These are phyloP conservation scores for Amphimedon queenslandica DNA, from an alignment of 37 sponge, comb jelly and placozoan genomes.

Conservation along the genomic window DNA sequence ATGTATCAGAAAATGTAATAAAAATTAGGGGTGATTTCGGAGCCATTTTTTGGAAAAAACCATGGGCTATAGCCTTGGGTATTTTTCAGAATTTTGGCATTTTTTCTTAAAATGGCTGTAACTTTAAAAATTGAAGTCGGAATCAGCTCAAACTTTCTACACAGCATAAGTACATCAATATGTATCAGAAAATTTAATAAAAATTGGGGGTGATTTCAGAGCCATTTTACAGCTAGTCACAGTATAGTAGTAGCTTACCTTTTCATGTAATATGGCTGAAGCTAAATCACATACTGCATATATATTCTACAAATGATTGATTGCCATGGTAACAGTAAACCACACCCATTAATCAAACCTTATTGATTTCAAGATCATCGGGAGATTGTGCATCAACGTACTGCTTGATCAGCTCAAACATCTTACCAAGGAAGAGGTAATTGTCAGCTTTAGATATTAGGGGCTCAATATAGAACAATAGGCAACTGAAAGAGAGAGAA, in stretches of 20 bases:
- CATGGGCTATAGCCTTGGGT: too few species aligned
- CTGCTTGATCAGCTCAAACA: constrained; percentile 74
- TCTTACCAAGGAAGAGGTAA: constrained; percentile 62
- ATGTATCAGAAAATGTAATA: too few species aligned
- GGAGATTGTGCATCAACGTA: constrained; percentile 80
- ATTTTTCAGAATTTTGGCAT: too few species aligned
- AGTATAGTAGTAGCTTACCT: constrained; percentile 20
- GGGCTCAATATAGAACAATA: constrained; percentile 88
- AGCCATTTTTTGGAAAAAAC: too few species aligned
- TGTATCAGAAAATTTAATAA: too few species aligned
- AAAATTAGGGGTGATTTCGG: too few species aligned
- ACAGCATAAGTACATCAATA: too few species aligned
- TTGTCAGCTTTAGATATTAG: constrained; percentile 60
- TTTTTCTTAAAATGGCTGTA: too few species aligned
- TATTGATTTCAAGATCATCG: constrained; percentile 51
- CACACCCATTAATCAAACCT: too few species aligned
- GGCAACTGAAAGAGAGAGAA: constrained; percentile 33
- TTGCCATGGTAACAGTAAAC: neutral
- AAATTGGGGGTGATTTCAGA: too few species aligned
- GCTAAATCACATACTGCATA: constrained; percentile 77
- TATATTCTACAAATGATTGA: constrained; percentile 26
- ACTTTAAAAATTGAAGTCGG: too few species aligned
- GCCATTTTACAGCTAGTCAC: neutral
- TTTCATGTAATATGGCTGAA: constrained; percentile 27
- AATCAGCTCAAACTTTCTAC: too few species aligned